Percentiles rank a stretch among this genome's conserved stretches.
Conservation (phyloP, 2,797 vertebrate genomes). For the Diplodus puntazzo region DNA sequence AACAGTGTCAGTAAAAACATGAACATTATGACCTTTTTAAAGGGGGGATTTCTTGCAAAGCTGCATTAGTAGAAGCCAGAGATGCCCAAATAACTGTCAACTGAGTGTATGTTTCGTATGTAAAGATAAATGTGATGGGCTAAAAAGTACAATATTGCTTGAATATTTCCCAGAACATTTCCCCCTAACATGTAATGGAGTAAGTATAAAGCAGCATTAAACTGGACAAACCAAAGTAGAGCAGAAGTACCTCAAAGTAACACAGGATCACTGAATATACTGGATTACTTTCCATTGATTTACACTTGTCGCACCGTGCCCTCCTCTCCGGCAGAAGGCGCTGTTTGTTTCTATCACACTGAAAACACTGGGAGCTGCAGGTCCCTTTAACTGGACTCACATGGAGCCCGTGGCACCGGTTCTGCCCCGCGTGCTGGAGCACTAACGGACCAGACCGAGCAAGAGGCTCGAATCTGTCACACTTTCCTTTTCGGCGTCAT, state of each 20-base stretch:
- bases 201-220: background rate
- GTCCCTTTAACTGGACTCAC: constrained; percentile 80
- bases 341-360: constrained; percentile 42
- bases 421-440: constrained; percentile 72
- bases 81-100: no score
- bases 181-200: background rate
- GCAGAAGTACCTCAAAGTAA: background rate
- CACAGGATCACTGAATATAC: background rate
- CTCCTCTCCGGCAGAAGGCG: constrained; percentile 69
- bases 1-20: background rate
- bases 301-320: background rate
- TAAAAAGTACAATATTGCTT: no score
- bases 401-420: constrained; percentile 57
- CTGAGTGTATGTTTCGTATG: background rate
- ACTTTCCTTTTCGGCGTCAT: accelerated
- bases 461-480: background rate
- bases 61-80: background rate
- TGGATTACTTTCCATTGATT: background rate
- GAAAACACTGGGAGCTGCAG: background rate
- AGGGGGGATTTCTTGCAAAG: background rate
- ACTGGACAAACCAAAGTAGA: background rate
- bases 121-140: no score
- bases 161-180: no score
- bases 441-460: constrained; percentile 16
- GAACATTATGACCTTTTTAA: background rate